Evolutionary conservation across 2,797 vertebrate genomes (phyloP).

Genomic region (Lemur catta): DNA sequence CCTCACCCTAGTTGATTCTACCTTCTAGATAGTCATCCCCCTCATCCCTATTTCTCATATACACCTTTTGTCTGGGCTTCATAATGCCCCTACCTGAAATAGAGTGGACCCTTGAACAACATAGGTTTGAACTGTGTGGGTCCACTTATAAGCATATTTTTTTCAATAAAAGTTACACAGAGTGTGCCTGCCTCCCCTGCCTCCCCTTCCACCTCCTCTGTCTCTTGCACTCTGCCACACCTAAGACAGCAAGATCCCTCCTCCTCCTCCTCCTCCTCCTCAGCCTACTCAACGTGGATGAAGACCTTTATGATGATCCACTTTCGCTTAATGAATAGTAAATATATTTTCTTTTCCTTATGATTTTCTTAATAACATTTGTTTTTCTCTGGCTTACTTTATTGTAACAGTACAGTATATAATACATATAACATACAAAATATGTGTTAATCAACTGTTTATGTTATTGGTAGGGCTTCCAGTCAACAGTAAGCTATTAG

Average conservation of each 20-base stretch:
- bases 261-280: too few relatives aligned
- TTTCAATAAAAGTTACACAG: background rate
- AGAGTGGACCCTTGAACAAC: background rate
- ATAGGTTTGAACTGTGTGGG: background rate
- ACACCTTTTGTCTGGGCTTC: background rate
- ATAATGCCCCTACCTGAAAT: background rate
- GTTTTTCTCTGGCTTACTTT: background rate
- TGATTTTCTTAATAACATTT: background rate
- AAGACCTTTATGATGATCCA: background rate
- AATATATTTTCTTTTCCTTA: background rate
- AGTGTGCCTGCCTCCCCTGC: background rate
- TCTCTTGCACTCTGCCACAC: too few relatives aligned
- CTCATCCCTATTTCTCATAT: background rate
- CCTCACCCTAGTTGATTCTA: background rate
- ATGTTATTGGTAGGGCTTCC: background rate
- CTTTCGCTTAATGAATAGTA: background rate
- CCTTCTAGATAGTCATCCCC: background rate
- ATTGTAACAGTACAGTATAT: background rate
- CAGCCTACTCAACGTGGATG: background rate
- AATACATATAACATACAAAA: too few relatives aligned
- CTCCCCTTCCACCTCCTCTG: too few relatives aligned
- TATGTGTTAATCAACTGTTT: too few relatives aligned
- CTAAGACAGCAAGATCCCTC: too few relatives aligned
- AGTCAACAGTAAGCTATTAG: background rate
- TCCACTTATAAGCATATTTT: background rate